phyloP scores from a whole-genome alignment of 23 tunicate genomes.

The Trididemnum miniatum region DNA sequence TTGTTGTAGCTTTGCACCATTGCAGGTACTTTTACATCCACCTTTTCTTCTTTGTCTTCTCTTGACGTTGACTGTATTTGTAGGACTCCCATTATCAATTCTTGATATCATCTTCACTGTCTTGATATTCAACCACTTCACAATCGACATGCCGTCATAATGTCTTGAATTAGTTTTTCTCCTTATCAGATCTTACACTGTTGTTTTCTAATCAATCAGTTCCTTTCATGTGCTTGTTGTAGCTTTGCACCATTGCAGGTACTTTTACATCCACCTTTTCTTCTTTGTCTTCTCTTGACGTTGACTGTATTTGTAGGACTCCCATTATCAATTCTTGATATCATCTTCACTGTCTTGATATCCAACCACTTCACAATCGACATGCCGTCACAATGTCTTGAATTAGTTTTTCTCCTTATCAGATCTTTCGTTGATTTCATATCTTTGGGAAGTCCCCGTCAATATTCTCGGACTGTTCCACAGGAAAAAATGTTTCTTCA shows the following conservation, averaged over 20 bases:
- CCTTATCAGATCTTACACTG: no score
- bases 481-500: slow-evolving; percentile 5
- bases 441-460: slow-evolving; percentile 9
- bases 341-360: slow-evolving; percentile 9
- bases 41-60: slow-evolving; percentile 14
- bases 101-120: slow-evolving; percentile 7
- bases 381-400: slow-evolving; percentile 15
- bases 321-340: slow-evolving; percentile 10
- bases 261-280: slow-evolving; percentile 3
- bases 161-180: slow-evolving; percentile 11
- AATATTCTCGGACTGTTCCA: slow-evolving; percentile 8
- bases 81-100: slow-evolving; percentile 5
- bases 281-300: not conserved
- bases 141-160: slow-evolving; percentile 15
- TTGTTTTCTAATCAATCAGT: slow-evolving; percentile 13
- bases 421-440: not conserved
- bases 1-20: slow-evolving; percentile 25
- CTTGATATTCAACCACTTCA: slow-evolving; percentile 16
- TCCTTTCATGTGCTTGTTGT: slow-evolving; percentile 19
- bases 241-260: slow-evolving; percentile 13
- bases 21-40: not conserved
- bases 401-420: slow-evolving; percentile 3
- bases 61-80: not conserved
- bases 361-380: slow-evolving; percentile 10
- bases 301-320: slow-evolving; percentile 7